Percentiles rank a stretch among this genome's conserved stretches.
These are phyloP conservation scores for Nannobrachium achirus DNA, from an alignment of 2,113 vertebrate genomes.

Conservation along the genomic window DNA sequence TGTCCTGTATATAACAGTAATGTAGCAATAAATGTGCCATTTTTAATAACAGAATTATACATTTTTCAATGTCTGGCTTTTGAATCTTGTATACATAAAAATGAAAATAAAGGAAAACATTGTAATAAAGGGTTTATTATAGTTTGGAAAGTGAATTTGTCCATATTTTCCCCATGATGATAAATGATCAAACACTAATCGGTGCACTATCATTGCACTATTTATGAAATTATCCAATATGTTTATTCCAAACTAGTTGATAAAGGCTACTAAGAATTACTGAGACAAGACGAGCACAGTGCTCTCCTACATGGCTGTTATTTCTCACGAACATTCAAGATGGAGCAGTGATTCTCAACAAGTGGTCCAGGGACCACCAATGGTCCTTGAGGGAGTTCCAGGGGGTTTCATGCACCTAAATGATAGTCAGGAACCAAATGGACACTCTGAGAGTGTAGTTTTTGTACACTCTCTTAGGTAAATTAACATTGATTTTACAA, in stretches of 20 bases:
- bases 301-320: too few species aligned
- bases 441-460: too few species aligned
- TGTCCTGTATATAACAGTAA: slow-evolving; percentile 95
- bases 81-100: slow-evolving; percentile 86
- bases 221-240: too few species aligned
- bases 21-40: slow-evolving; percentile 98
- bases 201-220: not conserved
- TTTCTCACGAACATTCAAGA: too few species aligned
- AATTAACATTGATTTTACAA: too few species aligned
- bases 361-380: too few species aligned
- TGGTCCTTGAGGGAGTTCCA: too few species aligned
- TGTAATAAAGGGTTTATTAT: slow-evolving; percentile 78
- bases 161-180: slow-evolving; percentile 35
- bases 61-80: slow-evolving; percentile 85
- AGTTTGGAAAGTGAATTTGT: slow-evolving; percentile 67
- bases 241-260: too few species aligned
- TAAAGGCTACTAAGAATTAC: not conserved
- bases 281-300: not conserved
- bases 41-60: slow-evolving; percentile 90
- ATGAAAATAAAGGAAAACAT: slow-evolving; percentile 81
- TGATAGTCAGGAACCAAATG: too few species aligned
- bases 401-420: too few species aligned
- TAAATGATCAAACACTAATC: not conserved
- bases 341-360: too few species aligned
- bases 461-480: too few species aligned